phyloP scores from a whole-genome alignment of 1,140 invertebrate genomes.

The Drosophila oshimai region DNA sequence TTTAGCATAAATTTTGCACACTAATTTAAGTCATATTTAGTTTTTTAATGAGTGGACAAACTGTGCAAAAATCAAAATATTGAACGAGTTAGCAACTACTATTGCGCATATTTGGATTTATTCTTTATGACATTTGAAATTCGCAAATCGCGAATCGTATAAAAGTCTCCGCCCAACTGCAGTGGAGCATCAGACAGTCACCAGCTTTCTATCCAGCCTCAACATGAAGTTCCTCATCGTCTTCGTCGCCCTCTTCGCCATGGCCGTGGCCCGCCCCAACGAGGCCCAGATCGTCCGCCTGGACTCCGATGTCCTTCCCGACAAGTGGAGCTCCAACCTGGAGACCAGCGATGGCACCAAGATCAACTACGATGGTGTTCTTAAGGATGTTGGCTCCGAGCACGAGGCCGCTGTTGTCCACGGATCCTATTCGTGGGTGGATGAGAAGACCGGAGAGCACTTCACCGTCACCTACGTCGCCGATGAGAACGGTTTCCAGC shows the following conservation, averaged over 20 bases:
- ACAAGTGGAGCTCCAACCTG: not conserved
- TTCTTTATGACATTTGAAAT: slow-evolving; percentile 47
- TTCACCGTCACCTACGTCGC: slow-evolving; percentile 51
- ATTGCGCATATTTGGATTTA: too few species aligned
- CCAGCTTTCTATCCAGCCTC: slow-evolving; percentile 21
- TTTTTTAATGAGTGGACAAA: not conserved
- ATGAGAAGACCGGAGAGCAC: slow-evolving; percentile 34
- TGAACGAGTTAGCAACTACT: too few species aligned
- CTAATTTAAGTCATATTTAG: not conserved
- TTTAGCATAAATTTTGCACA: slow-evolving; percentile 1
- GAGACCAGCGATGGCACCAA: slow-evolving; percentile 86
- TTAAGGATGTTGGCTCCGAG: slow-evolving; percentile 20
- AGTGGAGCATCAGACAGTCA: slow-evolving; percentile 42
- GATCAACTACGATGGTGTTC: slow-evolving; percentile 56
- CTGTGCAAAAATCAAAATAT: too few species aligned
- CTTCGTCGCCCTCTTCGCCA: slow-evolving; percentile 36
- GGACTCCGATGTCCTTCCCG: slow-evolving; percentile 5
- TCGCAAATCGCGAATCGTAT: slow-evolving; percentile 24
- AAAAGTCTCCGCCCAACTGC: slow-evolving; percentile 24
- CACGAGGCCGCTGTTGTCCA: slow-evolving; percentile 36
- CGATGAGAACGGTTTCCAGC: slow-evolving; percentile 87
- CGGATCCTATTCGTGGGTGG: slow-evolving; percentile 40
- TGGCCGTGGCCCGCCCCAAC: slow-evolving; percentile 29
- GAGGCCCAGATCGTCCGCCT: not conserved
- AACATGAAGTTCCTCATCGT: slow-evolving; percentile 51